A percentile compares a stretch with the other conserved stretches of the same genome.
Evolutionary conservation across 1,140 invertebrate species (phyloP).

Genomic region (Drosophila willistoni): DNA sequence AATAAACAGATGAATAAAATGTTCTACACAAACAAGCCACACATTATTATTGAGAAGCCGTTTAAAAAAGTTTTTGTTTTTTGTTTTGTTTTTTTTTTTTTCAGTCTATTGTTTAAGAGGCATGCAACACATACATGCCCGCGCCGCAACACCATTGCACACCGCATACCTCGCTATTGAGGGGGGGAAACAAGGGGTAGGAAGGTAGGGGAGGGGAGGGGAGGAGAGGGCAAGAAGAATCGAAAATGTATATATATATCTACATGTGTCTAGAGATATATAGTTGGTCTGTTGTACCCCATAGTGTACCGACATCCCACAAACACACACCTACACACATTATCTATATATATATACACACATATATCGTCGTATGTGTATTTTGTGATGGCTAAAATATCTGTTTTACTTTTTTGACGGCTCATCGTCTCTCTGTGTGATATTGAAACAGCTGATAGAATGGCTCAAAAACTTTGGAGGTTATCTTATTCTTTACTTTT

Average conservation of each 20-base stretch:
- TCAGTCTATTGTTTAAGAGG: slow-evolving; percentile 13
- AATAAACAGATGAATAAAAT: neutral
- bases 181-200: neutral
- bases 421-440: neutral
- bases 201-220: neutral
- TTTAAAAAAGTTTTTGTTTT: neutral
- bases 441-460: slow-evolving; percentile 1
- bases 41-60: neutral
- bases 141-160: neutral
- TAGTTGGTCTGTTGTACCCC: neutral
- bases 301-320: too few relatives aligned
- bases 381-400: neutral
- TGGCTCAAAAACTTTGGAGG: neutral
- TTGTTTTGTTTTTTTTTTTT: too few relatives aligned
- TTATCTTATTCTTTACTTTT: neutral
- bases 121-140: neutral
- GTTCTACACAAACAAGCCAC: neutral
- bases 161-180: neutral
- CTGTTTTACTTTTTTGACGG: neutral
- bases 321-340: neutral
- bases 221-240: neutral
- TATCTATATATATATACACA: neutral
- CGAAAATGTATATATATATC: neutral
- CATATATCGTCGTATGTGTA: neutral
- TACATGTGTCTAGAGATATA: neutral